phyloP scores from a whole-genome alignment of 2,113 vertebrate species.

The Chionodraco myersi region DNA sequence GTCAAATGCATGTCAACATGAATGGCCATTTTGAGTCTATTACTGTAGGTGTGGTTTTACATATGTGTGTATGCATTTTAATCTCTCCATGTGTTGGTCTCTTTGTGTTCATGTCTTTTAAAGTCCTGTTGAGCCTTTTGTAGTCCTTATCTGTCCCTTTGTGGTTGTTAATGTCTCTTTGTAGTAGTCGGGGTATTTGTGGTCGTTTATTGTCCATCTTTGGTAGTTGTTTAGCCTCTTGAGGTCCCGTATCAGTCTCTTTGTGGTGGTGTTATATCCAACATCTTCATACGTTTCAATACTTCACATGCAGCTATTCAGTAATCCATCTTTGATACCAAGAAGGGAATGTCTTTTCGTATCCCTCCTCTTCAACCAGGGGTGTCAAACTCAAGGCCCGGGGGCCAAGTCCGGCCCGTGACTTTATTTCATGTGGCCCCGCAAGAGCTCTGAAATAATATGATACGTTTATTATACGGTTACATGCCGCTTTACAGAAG shows the following conservation, averaged over 20 bases:
- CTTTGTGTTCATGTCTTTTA: neutral
- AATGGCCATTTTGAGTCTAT: neutral
- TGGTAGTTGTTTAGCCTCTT: too few species aligned
- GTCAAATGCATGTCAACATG: neutral
- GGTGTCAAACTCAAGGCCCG: too few species aligned
- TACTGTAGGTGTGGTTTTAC: neutral
- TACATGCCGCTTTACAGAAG: too few species aligned
- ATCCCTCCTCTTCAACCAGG: neutral
- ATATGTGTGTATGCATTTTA: neutral
- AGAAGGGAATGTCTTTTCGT: neutral
- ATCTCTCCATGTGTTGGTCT: neutral
- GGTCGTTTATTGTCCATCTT: neutral
- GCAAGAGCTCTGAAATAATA: too few species aligned
- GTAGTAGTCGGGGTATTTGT: accelerated
- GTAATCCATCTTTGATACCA: neutral
- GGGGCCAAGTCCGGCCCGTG: too few species aligned
- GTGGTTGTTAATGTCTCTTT: too few species aligned
- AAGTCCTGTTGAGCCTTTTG: neutral
- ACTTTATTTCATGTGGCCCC: too few species aligned
- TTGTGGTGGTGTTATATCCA: neutral
- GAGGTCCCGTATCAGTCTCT: neutral
- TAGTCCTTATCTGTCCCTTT: neutral
- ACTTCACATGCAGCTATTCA: neutral
- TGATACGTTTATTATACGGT: too few species aligned
- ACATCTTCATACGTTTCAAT: neutral